phyloP scores from a whole-genome alignment of 2,888 invertebrate genomes.

The Entomobrya multifasciata region DNA sequence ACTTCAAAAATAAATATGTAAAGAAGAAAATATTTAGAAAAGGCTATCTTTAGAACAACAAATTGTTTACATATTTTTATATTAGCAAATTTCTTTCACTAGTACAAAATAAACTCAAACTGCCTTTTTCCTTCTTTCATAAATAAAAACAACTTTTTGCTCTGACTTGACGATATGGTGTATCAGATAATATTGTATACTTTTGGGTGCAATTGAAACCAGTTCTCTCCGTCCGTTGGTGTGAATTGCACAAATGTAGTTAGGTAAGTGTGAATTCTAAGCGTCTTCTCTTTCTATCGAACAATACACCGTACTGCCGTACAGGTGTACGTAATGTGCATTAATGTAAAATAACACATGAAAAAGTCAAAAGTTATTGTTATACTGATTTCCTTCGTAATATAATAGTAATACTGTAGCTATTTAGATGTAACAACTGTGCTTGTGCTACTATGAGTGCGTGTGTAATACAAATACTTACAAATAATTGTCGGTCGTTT shows the following conservation, averaged over 20 bases:
- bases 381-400: constrained; percentile 29
- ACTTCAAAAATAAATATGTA: too few relatives aligned
- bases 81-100: neutral
- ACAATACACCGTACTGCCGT: too few relatives aligned
- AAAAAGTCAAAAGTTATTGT: constrained; percentile 45
- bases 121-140: neutral
- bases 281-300: neutral
- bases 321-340: constrained; percentile 42
- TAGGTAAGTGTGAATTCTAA: too few relatives aligned
- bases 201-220: constrained; percentile 20
- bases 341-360: constrained; percentile 11
- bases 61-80: neutral
- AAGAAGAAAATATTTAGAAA: too few relatives aligned
- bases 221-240: neutral
- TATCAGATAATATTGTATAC: constrained; percentile 12
- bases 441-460: neutral
- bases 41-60: neutral
- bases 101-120: neutral
- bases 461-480: too few relatives aligned
- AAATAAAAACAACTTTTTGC: constrained; percentile 1
- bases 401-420: too few relatives aligned
- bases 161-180: neutral
- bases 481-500: constrained; percentile 50
- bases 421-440: too few relatives aligned
- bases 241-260: too few relatives aligned